Evolutionary conservation across 2,888 invertebrate genomes (phyloP).

Genomic region (Itoplectis maculator): DNA sequence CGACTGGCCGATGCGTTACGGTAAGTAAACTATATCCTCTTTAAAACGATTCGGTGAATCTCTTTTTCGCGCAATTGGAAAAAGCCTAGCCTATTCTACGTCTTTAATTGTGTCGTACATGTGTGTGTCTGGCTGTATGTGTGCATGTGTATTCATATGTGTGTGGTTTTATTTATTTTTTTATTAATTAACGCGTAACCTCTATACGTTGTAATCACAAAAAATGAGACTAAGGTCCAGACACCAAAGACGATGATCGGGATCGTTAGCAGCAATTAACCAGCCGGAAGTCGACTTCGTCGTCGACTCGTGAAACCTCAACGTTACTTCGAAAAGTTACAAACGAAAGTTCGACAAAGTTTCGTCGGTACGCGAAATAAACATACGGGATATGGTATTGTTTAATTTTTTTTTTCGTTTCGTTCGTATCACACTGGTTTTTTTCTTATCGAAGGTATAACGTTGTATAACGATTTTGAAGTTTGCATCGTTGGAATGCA

Average conservation of each 20-base stretch:
- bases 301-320: slow-evolving; percentile 18
- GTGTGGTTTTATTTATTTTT: slow-evolving; percentile 4
- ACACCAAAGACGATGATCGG: slow-evolving; percentile 68
- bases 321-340: slow-evolving; percentile 35
- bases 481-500: no score
- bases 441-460: slow-evolving; percentile 67
- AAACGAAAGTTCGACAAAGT: slow-evolving; percentile 44
- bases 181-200: slow-evolving; percentile 75
- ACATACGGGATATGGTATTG: slow-evolving; percentile 53
- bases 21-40: slow-evolving; percentile 25
- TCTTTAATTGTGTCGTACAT: slow-evolving; percentile 41
- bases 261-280: slow-evolving; percentile 52
- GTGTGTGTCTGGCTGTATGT: no score
- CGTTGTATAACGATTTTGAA: no score
- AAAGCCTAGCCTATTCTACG: slow-evolving; percentile 80
- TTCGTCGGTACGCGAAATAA: slow-evolving; percentile 36
- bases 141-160: no score
- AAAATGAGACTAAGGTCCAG: slow-evolving; percentile 83
- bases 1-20: slow-evolving; percentile 64
- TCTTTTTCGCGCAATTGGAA: slow-evolving; percentile 74
- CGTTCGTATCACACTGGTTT: slow-evolving; percentile 69
- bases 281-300: slow-evolving; percentile 27
- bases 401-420: no score
- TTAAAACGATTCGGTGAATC: slow-evolving; percentile 50
- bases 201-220: slow-evolving; percentile 83